Evolutionary conservation across 2,888 invertebrate species (phyloP).

Genomic region (Atherix ibis): DNA sequence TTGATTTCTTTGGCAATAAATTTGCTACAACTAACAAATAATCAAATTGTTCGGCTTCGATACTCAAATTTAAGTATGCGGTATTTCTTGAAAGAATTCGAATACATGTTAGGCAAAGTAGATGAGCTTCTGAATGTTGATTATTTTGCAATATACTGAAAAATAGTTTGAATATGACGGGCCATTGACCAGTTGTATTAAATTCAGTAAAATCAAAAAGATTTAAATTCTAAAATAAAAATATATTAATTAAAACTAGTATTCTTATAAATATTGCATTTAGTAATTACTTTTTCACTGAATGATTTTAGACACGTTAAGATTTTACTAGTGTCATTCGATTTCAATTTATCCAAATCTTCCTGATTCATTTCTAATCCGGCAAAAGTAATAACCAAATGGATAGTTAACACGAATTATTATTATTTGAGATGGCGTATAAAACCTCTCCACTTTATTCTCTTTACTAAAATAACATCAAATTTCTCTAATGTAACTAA

Average conservation of each 20-base stretch:
- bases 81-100: conserved; percentile 58
- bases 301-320: conserved; percentile 21
- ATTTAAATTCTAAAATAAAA: conserved; percentile 21
- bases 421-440: no score
- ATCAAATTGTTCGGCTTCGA: conserved; percentile 51
- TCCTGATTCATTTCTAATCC: conserved; percentile 20
- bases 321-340: conserved; percentile 19
- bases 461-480: no score
- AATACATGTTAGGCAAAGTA: conserved; percentile 25
- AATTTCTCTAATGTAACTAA: no score
- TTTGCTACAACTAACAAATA: conserved; percentile 52
- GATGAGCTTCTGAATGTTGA: conserved; percentile 16
- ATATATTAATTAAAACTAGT: neutral
- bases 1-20: conserved; percentile 34
- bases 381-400: no score
- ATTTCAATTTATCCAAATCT: conserved; percentile 21
- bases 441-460: no score
- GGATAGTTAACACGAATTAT: no score
- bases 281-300: conserved; percentile 20
- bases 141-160: conserved; percentile 25
- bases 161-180: conserved; percentile 25
- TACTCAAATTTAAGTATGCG: conserved; percentile 44
- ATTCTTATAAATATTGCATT: neutral
- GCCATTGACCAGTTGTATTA: conserved; percentile 27
- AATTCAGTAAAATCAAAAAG: conserved; percentile 26